Base-by-base conservation (phyloP, 2,113 vertebrate species). In the Xenus cinereus region DNA sequence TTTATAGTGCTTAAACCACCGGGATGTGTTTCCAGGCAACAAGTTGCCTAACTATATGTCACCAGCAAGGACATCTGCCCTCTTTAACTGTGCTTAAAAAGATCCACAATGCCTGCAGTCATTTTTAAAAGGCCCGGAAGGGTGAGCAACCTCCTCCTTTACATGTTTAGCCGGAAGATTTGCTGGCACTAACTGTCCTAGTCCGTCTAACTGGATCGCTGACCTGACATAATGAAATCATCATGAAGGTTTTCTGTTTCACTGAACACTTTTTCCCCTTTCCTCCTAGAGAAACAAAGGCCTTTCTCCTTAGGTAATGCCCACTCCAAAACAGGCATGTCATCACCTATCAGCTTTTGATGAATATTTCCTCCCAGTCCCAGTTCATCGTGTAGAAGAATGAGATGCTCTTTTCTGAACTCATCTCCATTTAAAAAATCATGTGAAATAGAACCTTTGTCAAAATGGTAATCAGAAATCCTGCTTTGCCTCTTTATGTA, bases 21-120 rank as follows among this genome's bases (percentile, higher is more conserved):
- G 50, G 59, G 57, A 90, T 46, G 45, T 95, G 91, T 96, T 96
- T 96, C 94, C 94, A 96, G 93, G 89, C 94, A 96, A 94, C 74
- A 95, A 91, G 87, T 87, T 94, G 53, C 77, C 77, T 92, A 91
- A 91, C 80, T 94, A 51, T 63, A 95, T 89, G 84, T 73, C 87
- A 91, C 89, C 87, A 95, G 69, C 46, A 95, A 95, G 88, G 91
- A 91, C 45, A 89, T 62, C 63, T 94, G 32, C 63, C 50, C 3
- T 91, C 75, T 93, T 83, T 93, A 91, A 64, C 84, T 66, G 20
- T 74, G n/a, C 66, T 94, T 94, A 63, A 93, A 76, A 90, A 41
- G 26, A 76, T 85, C 50, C 41, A 20, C 4, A 4, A 77, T 59
- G 75, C 68, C 59, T 90, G 67, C 50, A 90, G 63, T 62, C 37